These are phyloP conservation scores for Poicephalus meyeri DNA, from an alignment of 2,113 vertebrate genomes.

Conservation along the genomic window DNA sequence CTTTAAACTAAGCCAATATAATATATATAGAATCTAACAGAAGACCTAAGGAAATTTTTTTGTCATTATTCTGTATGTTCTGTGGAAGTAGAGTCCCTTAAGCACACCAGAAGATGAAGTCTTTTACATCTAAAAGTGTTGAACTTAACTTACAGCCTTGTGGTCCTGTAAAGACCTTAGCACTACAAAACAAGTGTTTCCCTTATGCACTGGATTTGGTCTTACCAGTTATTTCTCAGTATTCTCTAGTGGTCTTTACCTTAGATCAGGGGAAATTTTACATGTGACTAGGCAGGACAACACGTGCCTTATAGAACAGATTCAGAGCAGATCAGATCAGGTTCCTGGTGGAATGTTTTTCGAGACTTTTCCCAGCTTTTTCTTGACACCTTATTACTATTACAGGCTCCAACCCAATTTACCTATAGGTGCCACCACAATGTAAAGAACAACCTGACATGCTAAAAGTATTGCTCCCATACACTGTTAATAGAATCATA, in stretches of 20 bases:
- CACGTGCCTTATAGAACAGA: neutral
- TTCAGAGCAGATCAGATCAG: neutral
- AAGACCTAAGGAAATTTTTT: neutral
- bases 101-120: neutral
- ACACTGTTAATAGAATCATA: neutral
- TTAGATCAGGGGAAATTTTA: neutral
- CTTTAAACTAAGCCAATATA: neutral
- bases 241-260: neutral
- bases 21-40: neutral
- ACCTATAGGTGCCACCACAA: neutral
- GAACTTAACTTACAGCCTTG: neutral
- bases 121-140: neutral
- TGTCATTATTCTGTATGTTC: neutral
- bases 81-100: neutral
- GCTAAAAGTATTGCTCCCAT: neutral
- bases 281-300: rapidly evolving
- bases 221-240: neutral
- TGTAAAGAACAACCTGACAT: neutral
- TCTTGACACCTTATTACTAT: neutral
- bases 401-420: neutral
- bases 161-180: neutral
- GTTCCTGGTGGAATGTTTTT: neutral
- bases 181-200: neutral
- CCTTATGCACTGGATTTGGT: neutral
- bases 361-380: neutral